Evolutionary conservation across 2,113 vertebrate species (phyloP), one percentile per base, ranked within the genome.

Genomic region (Herpailurus yagouaroundi): DNA sequence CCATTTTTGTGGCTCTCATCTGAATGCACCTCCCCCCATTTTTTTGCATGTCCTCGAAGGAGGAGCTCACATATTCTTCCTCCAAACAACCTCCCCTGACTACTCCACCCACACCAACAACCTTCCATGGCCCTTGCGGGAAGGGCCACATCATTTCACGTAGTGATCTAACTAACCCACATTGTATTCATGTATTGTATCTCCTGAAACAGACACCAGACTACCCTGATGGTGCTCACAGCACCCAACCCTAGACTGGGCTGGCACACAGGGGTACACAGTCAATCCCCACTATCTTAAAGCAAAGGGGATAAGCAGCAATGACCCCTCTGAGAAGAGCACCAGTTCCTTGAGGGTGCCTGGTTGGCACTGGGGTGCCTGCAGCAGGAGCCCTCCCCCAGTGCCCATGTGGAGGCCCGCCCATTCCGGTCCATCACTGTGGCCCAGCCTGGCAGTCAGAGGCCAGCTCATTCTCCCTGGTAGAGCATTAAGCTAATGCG

Each of bases 401-500:
- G 52, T 60, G 90, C 38, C 79, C 76, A 33, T 23, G 11, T 3
- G 23, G 88, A 97, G 69, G 29, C 21, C 71, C 33, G 16, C 94
- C 69, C 76, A 73, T 79, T 85, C 84, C 0, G 0, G 69, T 92
- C 63, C 23, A 55, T 84, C 2, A 3, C 82, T 19, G 0, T 91
- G 87, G 88, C 81, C 96, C 76, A 77, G 85, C 60, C 92, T 63
- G 89, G 87, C 92, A 91, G 95, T 96, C 76, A 50, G 88, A 97
- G 97, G 88, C 96, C 97, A 52, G 57, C 90, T 86, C 38, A 11
- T 96, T 95, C 92, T 94, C 97, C 88, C 96, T 96, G 94, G 76
- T 94, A 95, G 95, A 95, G 82, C 97, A 98, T 98, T 98, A 98
- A 97, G 95, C 97, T 98, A 98, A 98, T 98, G 97, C 0, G 9